Evolutionary conservation across 1,140 invertebrate genomes (phyloP).

Genomic region (Solen grandis): DNA sequence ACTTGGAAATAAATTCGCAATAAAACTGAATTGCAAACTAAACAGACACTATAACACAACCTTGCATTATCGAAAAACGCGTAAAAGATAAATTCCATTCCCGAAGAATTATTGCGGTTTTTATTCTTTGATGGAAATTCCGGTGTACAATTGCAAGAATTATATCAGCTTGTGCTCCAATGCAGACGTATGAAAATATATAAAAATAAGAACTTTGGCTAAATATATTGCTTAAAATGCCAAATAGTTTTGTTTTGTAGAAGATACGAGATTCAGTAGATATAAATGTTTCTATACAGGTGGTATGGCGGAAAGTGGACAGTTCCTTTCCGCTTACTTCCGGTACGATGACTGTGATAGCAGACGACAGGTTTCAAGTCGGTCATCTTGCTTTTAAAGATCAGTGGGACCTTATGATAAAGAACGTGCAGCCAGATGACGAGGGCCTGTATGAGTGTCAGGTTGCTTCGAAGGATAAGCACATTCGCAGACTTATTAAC

Average conservation of each 20-base stretch:
- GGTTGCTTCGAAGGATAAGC: constrained; percentile 62
- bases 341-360: constrained; percentile 62
- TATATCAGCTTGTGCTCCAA: not conserved
- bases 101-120: not conserved
- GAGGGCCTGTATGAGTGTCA: constrained; percentile 71
- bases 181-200: not conserved
- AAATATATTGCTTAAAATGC: not conserved
- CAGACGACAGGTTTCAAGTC: constrained; percentile 61
- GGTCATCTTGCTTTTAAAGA: constrained; percentile 58
- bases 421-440: constrained; percentile 67
- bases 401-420: constrained; percentile 70
- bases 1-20: too few relatives aligned
- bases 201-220: not conserved
- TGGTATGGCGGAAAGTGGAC: constrained; percentile 67
- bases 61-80: too few relatives aligned
- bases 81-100: too few relatives aligned
- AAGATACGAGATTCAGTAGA: not conserved
- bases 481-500: constrained; percentile 56
- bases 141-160: not conserved
- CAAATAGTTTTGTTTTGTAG: not conserved
- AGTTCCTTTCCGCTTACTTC: constrained; percentile 68
- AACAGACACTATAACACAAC: too few relatives aligned
- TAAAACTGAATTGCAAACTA: too few relatives aligned
- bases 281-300: constrained; percentile 47
- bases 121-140: not conserved